These are phyloP conservation scores for Ceryle rudis DNA, from an alignment of 2,797 vertebrate species.

Conservation along the genomic window DNA sequence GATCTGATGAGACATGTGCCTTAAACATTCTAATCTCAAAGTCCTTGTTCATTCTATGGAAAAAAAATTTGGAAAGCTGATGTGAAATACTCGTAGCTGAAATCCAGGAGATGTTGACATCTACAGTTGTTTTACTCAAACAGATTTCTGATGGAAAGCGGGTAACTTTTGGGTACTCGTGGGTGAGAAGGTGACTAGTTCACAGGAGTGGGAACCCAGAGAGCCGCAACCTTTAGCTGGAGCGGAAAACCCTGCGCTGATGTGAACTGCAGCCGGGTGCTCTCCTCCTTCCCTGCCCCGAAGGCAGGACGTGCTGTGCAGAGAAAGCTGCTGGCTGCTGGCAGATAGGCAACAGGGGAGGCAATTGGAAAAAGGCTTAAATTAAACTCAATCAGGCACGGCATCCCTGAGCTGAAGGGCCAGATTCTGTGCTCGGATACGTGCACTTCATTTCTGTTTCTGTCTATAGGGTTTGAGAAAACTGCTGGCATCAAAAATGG, in stretches of 20 bases:
- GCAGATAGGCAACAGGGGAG: background rate
- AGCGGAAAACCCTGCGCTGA: background rate
- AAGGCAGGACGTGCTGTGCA: background rate
- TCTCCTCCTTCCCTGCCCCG: background rate
- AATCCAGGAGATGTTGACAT: background rate
- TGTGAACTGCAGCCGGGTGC: background rate
- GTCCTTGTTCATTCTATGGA: background rate
- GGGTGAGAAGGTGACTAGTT: background rate
- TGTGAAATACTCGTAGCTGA: fast-evolving
- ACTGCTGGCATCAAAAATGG: background rate
- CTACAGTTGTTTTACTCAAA: fast-evolving
- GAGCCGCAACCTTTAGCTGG: fast-evolving
- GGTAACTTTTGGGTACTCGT: fast-evolving
- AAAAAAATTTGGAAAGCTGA: background rate
- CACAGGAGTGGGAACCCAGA: fast-evolving
- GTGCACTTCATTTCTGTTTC: background rate
- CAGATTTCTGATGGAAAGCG: background rate
- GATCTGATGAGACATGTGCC: background rate
- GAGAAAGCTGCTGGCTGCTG: background rate
- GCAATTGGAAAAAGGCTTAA: background rate
- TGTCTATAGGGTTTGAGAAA: background rate
- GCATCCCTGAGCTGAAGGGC: background rate
- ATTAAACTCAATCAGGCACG: constrained; percentile 3
- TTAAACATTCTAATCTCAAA: background rate
- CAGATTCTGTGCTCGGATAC: background rate